Evolutionary conservation across 35 echinoderm and acorn worm species (phyloP).

Genomic region (Apostichopus japonicus): DNA sequence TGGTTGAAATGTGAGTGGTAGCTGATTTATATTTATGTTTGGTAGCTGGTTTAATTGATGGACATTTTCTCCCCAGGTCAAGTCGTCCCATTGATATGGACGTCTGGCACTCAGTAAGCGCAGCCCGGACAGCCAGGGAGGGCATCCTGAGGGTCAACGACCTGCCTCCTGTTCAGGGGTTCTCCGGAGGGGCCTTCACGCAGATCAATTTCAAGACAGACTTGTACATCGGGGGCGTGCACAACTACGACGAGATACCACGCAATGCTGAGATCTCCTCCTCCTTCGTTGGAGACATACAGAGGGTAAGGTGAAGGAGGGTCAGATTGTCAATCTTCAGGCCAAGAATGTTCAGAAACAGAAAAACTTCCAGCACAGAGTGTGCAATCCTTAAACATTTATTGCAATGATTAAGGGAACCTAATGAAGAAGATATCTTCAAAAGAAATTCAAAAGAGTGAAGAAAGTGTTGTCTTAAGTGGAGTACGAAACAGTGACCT

Average conservation of each 20-base stretch:
- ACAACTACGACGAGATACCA: conserved; percentile 70
- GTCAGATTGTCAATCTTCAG: not conserved
- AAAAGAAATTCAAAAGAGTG: no score
- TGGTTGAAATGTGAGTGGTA: no score
- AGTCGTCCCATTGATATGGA: conserved; percentile 66
- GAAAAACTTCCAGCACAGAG: no score
- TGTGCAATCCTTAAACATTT: no score
- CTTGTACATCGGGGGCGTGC: conserved; percentile 85
- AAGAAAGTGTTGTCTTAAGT: no score
- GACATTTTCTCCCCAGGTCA: conserved; percentile 51
- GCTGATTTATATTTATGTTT: no score
- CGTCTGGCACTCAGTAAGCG: conserved; percentile 81
- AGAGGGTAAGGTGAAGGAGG: conserved; percentile 73
- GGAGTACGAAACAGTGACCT: no score
- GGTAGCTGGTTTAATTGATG: no score
- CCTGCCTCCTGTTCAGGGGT: conserved; percentile 66
- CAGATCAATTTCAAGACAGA: conserved; percentile 82
- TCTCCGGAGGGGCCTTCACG: conserved; percentile 80
- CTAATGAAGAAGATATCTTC: no score
- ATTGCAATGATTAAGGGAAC: no score
- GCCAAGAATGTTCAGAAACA: no score
- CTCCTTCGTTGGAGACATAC: conserved; percentile 93
- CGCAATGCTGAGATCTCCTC: conserved; percentile 68
- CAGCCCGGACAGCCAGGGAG: conserved; percentile 82
- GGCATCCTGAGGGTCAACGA: conserved; percentile 84